These are phyloP conservation scores for Ceyx melanurus DNA, from an alignment of 2,113 vertebrate genomes.

Conservation along the genomic window DNA sequence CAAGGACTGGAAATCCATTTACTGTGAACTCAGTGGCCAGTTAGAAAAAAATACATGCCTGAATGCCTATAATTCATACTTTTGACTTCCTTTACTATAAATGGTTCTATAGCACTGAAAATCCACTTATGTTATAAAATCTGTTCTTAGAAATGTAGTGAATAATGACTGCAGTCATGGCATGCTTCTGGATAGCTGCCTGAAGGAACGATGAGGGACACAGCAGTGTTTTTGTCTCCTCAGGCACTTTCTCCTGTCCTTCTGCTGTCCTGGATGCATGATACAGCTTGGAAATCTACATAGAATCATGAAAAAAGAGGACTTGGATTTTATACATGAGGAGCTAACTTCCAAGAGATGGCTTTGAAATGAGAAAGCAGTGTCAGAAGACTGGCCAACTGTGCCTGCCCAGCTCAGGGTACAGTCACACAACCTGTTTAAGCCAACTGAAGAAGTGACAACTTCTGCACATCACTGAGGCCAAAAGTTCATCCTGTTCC, in stretches of 20 bases:
- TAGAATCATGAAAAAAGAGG: not conserved
- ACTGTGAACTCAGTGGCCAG: not conserved
- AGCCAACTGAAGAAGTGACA: not conserved
- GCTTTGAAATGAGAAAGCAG: not conserved
- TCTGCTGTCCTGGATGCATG: not conserved
- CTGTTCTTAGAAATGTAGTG: not conserved
- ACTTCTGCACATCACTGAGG: not conserved
- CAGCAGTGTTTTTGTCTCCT: not conserved
- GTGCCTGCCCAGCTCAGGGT: not conserved
- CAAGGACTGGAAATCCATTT: not conserved
- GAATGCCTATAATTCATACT: not conserved
- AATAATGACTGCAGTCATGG: not conserved
- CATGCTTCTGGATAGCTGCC: not conserved
- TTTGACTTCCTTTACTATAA: not conserved
- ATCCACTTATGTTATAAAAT: not conserved
- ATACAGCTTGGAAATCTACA: not conserved
- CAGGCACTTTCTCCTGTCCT: not conserved
- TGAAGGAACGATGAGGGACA: not conserved
- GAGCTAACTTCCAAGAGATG: not conserved
- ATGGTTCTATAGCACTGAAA: not conserved
- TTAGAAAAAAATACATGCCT: accelerated
- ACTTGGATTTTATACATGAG: not conserved
- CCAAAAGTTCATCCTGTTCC: not conserved
- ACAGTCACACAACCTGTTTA: not conserved
- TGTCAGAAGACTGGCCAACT: not conserved